Conservation (phyloP, 2,888 invertebrate species). For the Parapristionchus giblindavisi region DNA sequence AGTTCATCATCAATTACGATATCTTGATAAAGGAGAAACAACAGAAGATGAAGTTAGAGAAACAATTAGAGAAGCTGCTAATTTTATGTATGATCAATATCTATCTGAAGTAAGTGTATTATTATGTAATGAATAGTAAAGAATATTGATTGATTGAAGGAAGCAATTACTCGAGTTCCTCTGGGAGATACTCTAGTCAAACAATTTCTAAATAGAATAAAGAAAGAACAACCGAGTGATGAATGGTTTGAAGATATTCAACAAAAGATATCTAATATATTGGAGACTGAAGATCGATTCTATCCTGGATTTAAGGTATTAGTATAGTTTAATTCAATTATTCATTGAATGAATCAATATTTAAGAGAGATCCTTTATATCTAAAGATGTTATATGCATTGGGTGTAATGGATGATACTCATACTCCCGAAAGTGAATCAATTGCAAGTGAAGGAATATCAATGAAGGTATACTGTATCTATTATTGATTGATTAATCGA, state of each 20-base stretch:
- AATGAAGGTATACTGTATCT: neutral
- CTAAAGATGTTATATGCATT: slow-evolving; percentile 80
- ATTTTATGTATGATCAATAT: slow-evolving; percentile 82
- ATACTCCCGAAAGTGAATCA: slow-evolving; percentile 18
- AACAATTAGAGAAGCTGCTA: slow-evolving; percentile 78
- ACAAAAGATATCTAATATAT: slow-evolving; percentile 70
- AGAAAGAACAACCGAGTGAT: slow-evolving; percentile 77
- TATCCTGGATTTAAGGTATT: slow-evolving; percentile 76
- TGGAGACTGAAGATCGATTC: slow-evolving; percentile 76
- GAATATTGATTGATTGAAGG: slow-evolving; percentile 38
- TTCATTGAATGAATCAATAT: neutral
- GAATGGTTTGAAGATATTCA: slow-evolving; percentile 87
- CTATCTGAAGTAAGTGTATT: slow-evolving; percentile 76
- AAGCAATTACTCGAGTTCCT: slow-evolving; percentile 77
- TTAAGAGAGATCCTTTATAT: slow-evolving; percentile 76
- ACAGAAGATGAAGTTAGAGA: slow-evolving; percentile 69
- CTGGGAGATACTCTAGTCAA: slow-evolving; percentile 77
- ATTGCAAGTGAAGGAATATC: slow-evolving; percentile 6
- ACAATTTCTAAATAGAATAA: slow-evolving; percentile 76
- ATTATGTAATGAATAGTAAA: no score
- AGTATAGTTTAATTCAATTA: neutral
- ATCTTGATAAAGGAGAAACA: slow-evolving; percentile 62
- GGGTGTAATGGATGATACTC: slow-evolving; percentile 74
- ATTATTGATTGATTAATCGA: neutral
- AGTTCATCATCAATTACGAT: slow-evolving; percentile 78